Base-by-base conservation (phyloP, 2,113 vertebrate genomes). In the Silurus asotus region DNA sequence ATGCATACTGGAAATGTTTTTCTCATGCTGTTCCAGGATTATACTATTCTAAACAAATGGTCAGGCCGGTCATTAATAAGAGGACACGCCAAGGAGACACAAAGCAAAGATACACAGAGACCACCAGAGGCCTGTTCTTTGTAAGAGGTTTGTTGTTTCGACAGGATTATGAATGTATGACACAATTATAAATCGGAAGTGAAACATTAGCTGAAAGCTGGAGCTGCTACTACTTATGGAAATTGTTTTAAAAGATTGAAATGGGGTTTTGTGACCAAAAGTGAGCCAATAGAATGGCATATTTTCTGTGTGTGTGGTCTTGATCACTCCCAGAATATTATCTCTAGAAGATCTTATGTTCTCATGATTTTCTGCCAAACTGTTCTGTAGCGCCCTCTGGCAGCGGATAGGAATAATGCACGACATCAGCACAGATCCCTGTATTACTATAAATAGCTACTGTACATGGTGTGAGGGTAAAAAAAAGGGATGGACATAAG, bases 351-450 rank as follows among this genome's bases (percentile, higher is more conserved):
- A 19, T 53, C 48, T 51, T 4, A 0, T 6, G 48, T 53, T 64
- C 17, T 11, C 3, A 5, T 74, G 19, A 5, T 8, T 51, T 75
- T 13, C 23, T 51, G 19, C 6, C 19, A 51, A 23, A 45, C 20
- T 49, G 59, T 69, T 56, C 72, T 6, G 7, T 19, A n/a, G 72
- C 64, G 17, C 80, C 84, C 55, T 72, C 84, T 82, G 55, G 7
- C 6, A 9, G 59, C 64, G 69, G 20, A 19, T 6, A 6, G 6
- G 9, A 3, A 51, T 49, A 65, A 69, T 82, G 61, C 69, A 69
- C 14, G 7, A 56, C 20, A 19, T 64, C 2, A 49, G 7, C 48
- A 3, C 20, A 25, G 19, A 15, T 25, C 20, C 23, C 28, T 51
- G 9, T 20, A 70, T 19, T 10, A 65, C 23, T 23, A 64, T 3